A percentile compares a stretch with the other conserved stretches of the same genome.
Evolutionary conservation across 2,888 invertebrate species (phyloP).

Genomic region (Drosophila testacea): DNA sequence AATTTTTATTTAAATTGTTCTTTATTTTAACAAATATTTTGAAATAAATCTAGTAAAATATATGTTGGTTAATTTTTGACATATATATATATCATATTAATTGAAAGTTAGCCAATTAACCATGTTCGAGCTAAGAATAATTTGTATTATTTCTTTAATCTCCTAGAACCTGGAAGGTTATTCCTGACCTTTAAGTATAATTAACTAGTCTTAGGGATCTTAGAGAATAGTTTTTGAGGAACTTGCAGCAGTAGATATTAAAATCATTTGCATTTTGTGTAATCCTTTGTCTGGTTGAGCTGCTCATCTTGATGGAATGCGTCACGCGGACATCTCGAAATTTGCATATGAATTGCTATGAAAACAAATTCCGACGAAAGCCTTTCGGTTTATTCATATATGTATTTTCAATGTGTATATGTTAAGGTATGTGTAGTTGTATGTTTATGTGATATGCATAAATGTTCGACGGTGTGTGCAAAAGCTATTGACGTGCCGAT

Average conservation of each 20-base stretch:
- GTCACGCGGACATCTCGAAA: constrained; percentile 42
- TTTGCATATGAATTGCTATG: constrained; percentile 44
- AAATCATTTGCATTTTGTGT: constrained; percentile 35
- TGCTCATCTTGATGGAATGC: constrained; percentile 17
- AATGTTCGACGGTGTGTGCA: constrained; percentile 25
- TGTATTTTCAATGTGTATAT: constrained; percentile 10
- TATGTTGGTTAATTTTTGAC: no score
- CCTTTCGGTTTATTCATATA: constrained; percentile 19
- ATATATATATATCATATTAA: no score
- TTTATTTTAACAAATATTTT: no score
- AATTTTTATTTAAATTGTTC: no score
- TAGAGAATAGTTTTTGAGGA: neutral
- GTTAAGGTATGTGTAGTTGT: constrained; percentile 4
- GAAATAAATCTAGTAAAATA: no score
- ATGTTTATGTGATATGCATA: constrained; percentile 20
- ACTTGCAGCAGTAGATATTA: neutral
- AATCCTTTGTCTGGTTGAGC: constrained; percentile 11
- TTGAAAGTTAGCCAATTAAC: no score
- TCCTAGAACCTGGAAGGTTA: no score
- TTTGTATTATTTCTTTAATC: no score
- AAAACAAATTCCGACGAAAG: constrained; percentile 43
- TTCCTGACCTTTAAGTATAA: no score
- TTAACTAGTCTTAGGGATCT: no score
- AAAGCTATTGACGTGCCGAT: constrained; percentile 58
- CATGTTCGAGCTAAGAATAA: no score